Conservation (phyloP, 2,797 vertebrate genomes). For the Darevskia nairensis region DNA sequence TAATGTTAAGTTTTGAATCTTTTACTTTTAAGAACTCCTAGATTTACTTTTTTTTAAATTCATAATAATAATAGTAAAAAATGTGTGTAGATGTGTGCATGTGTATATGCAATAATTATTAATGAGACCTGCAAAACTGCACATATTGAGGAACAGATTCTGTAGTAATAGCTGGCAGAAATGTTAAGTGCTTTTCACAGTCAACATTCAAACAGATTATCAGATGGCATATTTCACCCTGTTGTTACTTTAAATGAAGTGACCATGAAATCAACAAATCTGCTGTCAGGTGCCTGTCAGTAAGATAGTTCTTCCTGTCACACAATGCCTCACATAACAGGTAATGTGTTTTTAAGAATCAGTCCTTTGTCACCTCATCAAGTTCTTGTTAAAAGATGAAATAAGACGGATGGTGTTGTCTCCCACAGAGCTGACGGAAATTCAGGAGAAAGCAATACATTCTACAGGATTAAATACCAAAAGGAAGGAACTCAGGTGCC, state of each 20-base stretch:
- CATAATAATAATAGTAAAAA: conserved; percentile 18
- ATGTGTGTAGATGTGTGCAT: conserved; percentile 39
- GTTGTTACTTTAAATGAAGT: conserved; percentile 88
- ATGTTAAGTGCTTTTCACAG: conserved; percentile 86
- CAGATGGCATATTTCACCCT: conserved; percentile 87
- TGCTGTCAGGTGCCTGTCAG: conserved; percentile 87
- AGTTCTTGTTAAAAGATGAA: conserved; percentile 85
- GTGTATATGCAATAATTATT: conserved; percentile 67
- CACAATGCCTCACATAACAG: conserved; percentile 84
- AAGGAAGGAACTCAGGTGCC: conserved; percentile 38
- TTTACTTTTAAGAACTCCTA: background rate
- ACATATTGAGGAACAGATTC: conserved; percentile 86
- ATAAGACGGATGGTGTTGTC: conserved; percentile 83
- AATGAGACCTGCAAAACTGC: conserved; percentile 76
- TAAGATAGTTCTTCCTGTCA: conserved; percentile 83
- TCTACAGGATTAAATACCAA: conserved; percentile 43
- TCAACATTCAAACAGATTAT: conserved; percentile 87
- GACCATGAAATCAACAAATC: conserved; percentile 88
- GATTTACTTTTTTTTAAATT: conserved; percentile 1
- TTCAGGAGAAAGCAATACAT: conserved; percentile 69
- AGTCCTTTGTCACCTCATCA: conserved; percentile 85
- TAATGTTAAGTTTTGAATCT: conserved; percentile 8
- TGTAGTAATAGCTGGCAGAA: conserved; percentile 83
- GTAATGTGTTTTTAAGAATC: conserved; percentile 88
- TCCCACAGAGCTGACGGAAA: conserved; percentile 75